A percentile compares a stretch with the other conserved stretches of the same genome.
Conservation (phyloP, 2,113 vertebrate species). For the Haliaeetus leucogaster region DNA sequence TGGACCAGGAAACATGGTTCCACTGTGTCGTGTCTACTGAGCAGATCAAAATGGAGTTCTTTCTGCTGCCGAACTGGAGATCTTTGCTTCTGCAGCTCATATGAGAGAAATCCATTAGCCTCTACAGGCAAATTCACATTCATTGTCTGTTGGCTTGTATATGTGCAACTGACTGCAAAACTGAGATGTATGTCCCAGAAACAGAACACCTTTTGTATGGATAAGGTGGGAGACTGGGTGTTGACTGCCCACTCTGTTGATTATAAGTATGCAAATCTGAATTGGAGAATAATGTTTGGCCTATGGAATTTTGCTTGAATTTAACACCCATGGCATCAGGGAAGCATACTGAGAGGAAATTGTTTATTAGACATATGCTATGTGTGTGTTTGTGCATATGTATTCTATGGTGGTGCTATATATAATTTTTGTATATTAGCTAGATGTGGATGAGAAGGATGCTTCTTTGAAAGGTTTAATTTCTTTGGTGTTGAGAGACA, state of each 20-base stretch:
- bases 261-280: not conserved
- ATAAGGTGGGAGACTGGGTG: not conserved
- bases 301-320: not conserved
- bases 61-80: not conserved
- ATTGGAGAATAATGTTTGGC: not conserved
- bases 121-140: not conserved
- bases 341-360: not conserved
- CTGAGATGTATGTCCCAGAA: not conserved
- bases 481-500: constrained; percentile 8
- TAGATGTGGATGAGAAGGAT: not conserved
- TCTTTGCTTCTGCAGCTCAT: not conserved
- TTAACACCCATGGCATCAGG: not conserved
- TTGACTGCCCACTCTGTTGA: not conserved
- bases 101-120: not conserved
- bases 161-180: not conserved
- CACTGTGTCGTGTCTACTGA: not conserved
- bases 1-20: not conserved
- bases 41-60: not conserved
- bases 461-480: not conserved
- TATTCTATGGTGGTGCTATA: not conserved
- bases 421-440: not conserved
- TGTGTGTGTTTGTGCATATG: not conserved
- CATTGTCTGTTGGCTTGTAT: not conserved
- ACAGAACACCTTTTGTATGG: not conserved
- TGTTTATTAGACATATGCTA: not conserved